Evolutionary conservation across 2,888 invertebrate species (phyloP).

Genomic region (Epinotia demarniana): DNA sequence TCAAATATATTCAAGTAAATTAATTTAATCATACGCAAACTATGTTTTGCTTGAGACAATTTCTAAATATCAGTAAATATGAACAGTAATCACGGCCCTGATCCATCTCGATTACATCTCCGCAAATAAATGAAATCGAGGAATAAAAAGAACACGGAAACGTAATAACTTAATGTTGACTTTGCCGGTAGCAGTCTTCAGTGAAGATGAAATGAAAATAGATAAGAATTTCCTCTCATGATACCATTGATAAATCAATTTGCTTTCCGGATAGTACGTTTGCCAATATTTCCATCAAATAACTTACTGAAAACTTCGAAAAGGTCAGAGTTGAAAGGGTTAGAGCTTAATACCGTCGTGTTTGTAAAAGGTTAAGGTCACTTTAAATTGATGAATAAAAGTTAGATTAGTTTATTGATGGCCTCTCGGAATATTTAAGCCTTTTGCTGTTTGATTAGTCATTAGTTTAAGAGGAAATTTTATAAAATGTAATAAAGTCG

Average conservation of each 20-base stretch:
- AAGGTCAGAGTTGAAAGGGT: conserved; percentile 15
- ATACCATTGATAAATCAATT: conserved; percentile 31
- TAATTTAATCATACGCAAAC: not conserved
- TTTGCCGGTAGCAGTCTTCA: not conserved
- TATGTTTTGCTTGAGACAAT: not conserved
- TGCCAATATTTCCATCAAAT: conserved; percentile 19
- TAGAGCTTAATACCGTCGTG: not conserved
- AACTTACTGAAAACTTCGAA: conserved; percentile 3
- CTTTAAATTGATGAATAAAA: conserved; percentile 5
- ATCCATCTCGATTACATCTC: not conserved
- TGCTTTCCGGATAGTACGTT: conserved; percentile 35
- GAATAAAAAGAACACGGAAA: not conserved
- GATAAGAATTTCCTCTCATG: conserved; percentile 31
- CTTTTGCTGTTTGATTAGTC: not conserved
- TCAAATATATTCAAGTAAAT: not conserved
- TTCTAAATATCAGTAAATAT: not conserved
- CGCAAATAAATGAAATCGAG: not conserved
- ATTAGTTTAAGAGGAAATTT: not conserved
- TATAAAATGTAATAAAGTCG: not conserved
- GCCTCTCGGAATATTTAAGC: not conserved
- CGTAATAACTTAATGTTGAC: conserved; percentile 10
- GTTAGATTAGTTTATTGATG: not conserved
- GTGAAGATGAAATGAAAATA: conserved; percentile 32
- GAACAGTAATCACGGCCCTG: not conserved
- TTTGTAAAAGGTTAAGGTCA: conserved; percentile 6